Evolutionary conservation across 1,140 invertebrate species (phyloP), one percentile per base, ranked within the genome.

Genomic region (Aphelenchoides fujianensis): DNA sequence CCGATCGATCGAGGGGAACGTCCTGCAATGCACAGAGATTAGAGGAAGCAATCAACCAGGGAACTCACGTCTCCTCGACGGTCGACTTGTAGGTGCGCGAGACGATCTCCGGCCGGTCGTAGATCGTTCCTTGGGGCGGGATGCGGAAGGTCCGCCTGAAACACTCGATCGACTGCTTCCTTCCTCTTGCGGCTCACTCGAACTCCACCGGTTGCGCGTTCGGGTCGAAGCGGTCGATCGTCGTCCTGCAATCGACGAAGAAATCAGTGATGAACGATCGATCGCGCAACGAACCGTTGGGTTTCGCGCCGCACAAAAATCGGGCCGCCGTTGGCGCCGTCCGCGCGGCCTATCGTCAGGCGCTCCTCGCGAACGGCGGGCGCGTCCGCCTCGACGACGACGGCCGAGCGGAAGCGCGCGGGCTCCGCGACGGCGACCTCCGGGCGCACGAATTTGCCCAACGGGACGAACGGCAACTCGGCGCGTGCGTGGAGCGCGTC

Each of bases 31-130:
- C n/a, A n/a, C n/a, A n/a, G n/a, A n/a, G n/a, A n/a, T n/a, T n/a
- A n/a, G n/a, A n/a, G n/a, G n/a, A n/a, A n/a, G n/a, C n/a, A n/a
- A n/a, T n/a, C n/a, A n/a, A n/a, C n/a, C n/a, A n/a, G n/a, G n/a
- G n/a, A n/a, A n/a, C n/a, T n/a, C n/a, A n/a, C n/a, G 63, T 66
- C 53, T 66, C 32, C 53, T 66, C 63, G 12, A 66, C 63, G 31
- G 16, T 12, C 1, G 63, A 66, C 23, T 48, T 34, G 32, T 66
- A 66, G 7, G 63, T 36, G 37, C 63, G 16, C 12, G 31, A 37
- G 34, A 66, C 32, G 34, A 66, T 36, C 34, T 66, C 63, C 12
- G 63, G 63, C 12, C 63, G 31, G 23, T 66, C 63, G 3, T 66
- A 66, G 1, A 19, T 36, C 12, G 63, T 66, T 16, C 63, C 63